Conservation (phyloP, 2,797 vertebrate genomes). For the Phyllotis vaccarum region DNA sequence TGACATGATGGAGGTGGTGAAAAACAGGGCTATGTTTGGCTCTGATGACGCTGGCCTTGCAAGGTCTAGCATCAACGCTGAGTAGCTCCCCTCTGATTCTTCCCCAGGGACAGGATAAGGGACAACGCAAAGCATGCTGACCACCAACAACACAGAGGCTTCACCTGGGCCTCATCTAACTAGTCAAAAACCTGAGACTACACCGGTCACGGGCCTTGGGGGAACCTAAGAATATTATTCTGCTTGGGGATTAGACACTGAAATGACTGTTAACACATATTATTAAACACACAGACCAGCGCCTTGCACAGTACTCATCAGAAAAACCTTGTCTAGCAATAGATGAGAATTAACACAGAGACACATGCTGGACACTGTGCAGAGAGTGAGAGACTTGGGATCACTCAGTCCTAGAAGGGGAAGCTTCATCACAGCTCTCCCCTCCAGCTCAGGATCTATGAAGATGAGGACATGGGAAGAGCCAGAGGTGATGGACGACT, state of each 20-base stretch:
- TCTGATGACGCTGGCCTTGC: background rate
- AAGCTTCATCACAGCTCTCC: background rate
- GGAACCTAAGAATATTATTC: background rate
- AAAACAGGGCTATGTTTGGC: background rate
- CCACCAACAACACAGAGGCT: background rate
- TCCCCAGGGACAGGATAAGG: background rate
- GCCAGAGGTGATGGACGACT: background rate
- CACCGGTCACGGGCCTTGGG: too few species aligned
- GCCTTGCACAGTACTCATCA: background rate
- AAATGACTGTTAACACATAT: background rate
- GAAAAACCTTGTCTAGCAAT: background rate
- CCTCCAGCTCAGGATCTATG: background rate
- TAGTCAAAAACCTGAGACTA: too few species aligned
- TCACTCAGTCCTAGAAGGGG: background rate
- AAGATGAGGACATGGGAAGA: background rate
- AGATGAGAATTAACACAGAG: background rate
- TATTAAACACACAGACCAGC: background rate
- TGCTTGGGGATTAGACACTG: background rate
- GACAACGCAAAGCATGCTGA: too few species aligned
- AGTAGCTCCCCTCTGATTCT: background rate
- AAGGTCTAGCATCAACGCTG: fast-evolving
- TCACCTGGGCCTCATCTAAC: too few species aligned
- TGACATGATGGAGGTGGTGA: too few species aligned
- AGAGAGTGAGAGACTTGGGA: background rate
- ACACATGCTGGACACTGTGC: background rate